These are phyloP conservation scores for Trypoxylus dichotomus DNA, from an alignment of 1,140 invertebrate genomes.

Conservation along the genomic window DNA sequence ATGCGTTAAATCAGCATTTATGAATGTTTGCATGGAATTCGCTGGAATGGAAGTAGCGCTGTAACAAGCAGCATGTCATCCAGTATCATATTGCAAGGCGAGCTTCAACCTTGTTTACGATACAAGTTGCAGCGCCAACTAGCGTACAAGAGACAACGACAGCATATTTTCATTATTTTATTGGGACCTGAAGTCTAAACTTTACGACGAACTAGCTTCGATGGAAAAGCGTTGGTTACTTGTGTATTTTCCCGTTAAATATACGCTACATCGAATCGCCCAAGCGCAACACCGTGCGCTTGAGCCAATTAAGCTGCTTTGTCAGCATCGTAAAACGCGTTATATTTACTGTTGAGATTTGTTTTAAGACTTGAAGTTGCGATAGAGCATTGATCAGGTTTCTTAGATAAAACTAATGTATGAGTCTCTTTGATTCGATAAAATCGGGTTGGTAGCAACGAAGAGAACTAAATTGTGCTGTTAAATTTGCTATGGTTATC, in stretches of 20 bases:
- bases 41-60: neutral
- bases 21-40: neutral
- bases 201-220: neutral
- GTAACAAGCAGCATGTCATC: neutral
- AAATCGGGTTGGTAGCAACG: too few species aligned
- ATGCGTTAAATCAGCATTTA: neutral
- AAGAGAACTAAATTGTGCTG: too few species aligned
- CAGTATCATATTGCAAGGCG: neutral
- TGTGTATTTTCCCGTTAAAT: neutral
- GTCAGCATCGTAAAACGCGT: too few species aligned
- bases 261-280: neutral
- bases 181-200: neutral
- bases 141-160: neutral
- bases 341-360: too few species aligned
- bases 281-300: neutral
- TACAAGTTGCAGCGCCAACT: neutral
- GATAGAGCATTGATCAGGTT: too few species aligned
- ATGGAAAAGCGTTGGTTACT: neutral
- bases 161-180: neutral
- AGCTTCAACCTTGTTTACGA: neutral
- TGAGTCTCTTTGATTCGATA: too few species aligned
- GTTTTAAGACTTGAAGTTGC: too few species aligned
- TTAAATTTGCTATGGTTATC: too few species aligned
- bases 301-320: too few species aligned
- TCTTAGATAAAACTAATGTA: too few species aligned